Base-by-base conservation (phyloP, 2,888 invertebrate species). In the Hyppa rectilinea region DNA sequence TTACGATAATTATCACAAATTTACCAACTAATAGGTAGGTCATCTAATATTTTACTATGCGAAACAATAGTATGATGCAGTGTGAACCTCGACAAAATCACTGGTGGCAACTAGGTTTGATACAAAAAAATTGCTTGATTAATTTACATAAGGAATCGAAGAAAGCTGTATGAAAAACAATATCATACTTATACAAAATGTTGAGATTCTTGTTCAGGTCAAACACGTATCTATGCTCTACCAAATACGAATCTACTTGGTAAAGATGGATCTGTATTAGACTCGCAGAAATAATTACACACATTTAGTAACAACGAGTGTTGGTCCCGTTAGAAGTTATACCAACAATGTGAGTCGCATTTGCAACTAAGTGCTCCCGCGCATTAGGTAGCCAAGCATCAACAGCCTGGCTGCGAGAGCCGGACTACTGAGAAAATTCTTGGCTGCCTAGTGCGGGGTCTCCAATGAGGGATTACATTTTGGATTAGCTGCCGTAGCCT, bases 1-100 rank as follows among this genome's bases (percentile, higher is more conserved):
- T 92, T 91, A 92, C 90, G 60, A 80, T 85, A 92, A 92, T 93
- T 92, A 93, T 93, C 93, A 93, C 93, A 93, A 92, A 92, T 90
- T 91, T 92, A 91, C 85, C 80, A 78, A 75, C 85, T 85, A 85
- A 81, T 85, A 85, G 82, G 85, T 85, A 83, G 79, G 75, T 78
- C 59, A 62, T 80, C 67, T 78, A 84, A 77, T 71, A 72, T 67
- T 80, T 73, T 61, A 73, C 71, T 73, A 81, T 56, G 67, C 68
- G 55, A 73, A 47, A 74, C 52, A 66, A 69, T 63, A 64, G 49
- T 45, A 34, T 56, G 65, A 61, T 68, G 55, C 43, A 73, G 63
- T 65, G 53, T 58, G 26, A 66, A 63, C 23, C 47, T 29, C 50
- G 38, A 69, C 17, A 45, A 61, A 43, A 69, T 61, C 20, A 49